Percentiles rank a stretch among this genome's conserved stretches.
These are phyloP conservation scores for Elachura formosa DNA, from an alignment of 2,113 vertebrate genomes.

Conservation along the genomic window DNA sequence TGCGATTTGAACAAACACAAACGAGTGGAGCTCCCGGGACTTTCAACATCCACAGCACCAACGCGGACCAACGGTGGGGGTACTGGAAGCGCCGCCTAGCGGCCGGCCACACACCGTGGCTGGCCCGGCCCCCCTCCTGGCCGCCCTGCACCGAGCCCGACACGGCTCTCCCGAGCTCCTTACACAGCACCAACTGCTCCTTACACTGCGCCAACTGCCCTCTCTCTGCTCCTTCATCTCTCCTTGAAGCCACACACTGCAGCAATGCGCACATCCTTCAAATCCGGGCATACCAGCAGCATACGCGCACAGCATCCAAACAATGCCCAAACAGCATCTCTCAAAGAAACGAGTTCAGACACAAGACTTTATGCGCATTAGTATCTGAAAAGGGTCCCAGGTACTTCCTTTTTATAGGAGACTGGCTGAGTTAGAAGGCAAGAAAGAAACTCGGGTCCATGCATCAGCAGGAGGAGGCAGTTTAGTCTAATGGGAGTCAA, in stretches of 20 bases:
- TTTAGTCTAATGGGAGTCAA: background rate
- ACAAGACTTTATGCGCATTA: background rate
- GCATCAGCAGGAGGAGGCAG: background rate
- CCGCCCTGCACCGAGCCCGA: background rate
- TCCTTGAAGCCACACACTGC: background rate
- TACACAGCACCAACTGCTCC: background rate
- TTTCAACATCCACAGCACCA: background rate
- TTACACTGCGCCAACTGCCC: background rate
- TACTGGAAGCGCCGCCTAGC: background rate
- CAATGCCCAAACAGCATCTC: background rate
- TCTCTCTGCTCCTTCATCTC: background rate
- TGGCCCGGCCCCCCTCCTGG: too few relatives aligned
- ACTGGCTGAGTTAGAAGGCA: background rate
- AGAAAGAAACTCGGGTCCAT: background rate
- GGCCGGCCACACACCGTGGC: background rate
- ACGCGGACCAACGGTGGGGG: background rate
- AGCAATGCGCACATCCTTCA: background rate
- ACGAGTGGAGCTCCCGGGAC: background rate
- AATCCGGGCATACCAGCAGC: background rate
- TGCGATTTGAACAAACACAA: background rate
- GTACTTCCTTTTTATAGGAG: background rate
- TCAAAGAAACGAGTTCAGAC: background rate
- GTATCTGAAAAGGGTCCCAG: background rate
- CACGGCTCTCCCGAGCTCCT: background rate
- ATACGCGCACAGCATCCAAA: background rate